phyloP scores from a whole-genome alignment of 2,113 vertebrate genomes.

The Phrynosoma platyrhinos region DNA sequence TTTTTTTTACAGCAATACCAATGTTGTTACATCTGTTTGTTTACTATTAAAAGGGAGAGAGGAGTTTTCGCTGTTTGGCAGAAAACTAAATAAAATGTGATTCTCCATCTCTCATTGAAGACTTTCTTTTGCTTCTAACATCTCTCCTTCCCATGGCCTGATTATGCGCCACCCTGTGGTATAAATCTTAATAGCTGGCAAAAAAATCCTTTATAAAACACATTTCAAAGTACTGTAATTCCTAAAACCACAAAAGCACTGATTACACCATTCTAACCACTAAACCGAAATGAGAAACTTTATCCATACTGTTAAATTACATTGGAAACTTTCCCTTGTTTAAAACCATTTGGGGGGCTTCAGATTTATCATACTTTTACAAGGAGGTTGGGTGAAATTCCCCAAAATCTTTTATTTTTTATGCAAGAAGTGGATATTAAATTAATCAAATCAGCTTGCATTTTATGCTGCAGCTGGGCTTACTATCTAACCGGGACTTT shows the following conservation, averaged over 20 bases:
- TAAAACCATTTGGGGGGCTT: neutral
- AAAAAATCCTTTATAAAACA: neutral
- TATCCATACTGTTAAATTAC: neutral
- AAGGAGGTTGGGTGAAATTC: neutral
- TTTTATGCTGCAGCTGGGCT: neutral
- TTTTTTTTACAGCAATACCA: neutral
- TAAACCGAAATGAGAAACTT: neutral
- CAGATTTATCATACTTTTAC: neutral
- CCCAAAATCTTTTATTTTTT: neutral
- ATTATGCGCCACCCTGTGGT: conserved; percentile 30
- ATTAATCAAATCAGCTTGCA: neutral
- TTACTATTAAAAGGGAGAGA: neutral
- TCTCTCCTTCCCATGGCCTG: neutral
- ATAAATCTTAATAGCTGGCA: neutral
- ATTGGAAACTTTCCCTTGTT: neutral
- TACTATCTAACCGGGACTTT: neutral
- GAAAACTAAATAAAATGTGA: neutral
- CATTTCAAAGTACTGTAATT: neutral
- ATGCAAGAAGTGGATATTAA: neutral
- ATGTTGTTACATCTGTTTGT: neutral
- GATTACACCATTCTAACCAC: neutral
- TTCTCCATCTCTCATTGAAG: no score
- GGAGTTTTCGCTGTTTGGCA: neutral
- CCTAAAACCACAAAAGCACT: neutral
- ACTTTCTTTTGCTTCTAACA: neutral